Evolutionary conservation across 2,888 invertebrate species (phyloP), one percentile per base, ranked within the genome.

Genomic region (Polietes domitor): DNA sequence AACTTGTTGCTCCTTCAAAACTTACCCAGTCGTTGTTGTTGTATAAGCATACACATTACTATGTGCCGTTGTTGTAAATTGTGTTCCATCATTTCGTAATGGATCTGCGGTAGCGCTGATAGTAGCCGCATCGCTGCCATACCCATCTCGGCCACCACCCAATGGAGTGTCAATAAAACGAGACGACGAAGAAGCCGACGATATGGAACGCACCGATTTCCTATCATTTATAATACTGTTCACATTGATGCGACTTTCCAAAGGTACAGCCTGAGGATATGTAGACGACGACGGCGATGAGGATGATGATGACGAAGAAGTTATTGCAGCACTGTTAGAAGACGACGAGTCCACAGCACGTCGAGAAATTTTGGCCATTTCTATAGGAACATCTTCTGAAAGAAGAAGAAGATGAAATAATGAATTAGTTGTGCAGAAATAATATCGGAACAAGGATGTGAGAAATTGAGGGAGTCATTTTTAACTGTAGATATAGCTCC

Each of bases 281-380:
- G 86, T 74, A 41, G 77, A 32, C 24, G 82, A 63, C 10, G 75
- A 77, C 68, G 61, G 75, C 58, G 82, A 79, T 37, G 82, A 72
- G 41, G 76, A 53, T 61, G 87, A 82, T 77, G 79, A 61, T 55
- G 88, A 86, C 82, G 89, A 85, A 63, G 89, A 86, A 86, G 88
- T 88, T 87, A 88, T 86, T 87, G 88, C 87, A 82, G 87, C 76
- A 81, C 82, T 82, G 73, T 85, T 83, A 72, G 88, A 88, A 85
- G 89, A 89, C 88, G 90, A 90, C 90, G 90, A 89, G 87, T 89
- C 90, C 89, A 89, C 87, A 85, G 89, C 88, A 89, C 92, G 92
- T 91, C 92, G 92, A 89, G 92, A 90, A 90, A 92, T 89, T 92
- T 91, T 92, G 87, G 92, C 92, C 92, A 92, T 92, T 88, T 92